Evolutionary conservation across 2,113 vertebrate genomes (phyloP), one percentile per base, ranked within the genome.

Genomic region (Motacilla alba): DNA sequence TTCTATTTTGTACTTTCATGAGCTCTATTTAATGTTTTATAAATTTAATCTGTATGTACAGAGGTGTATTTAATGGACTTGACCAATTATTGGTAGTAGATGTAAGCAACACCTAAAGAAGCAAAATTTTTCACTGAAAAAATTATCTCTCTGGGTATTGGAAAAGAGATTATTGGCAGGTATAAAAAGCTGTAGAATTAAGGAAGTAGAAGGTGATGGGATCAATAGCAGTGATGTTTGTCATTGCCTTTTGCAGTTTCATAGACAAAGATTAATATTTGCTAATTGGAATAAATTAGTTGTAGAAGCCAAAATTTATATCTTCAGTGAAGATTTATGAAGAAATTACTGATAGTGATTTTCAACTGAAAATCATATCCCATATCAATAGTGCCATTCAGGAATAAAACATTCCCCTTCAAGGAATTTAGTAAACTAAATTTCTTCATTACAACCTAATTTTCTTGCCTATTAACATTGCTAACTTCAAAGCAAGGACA

Each of bases 261-360:
- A 28, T 49, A 92, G 80, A 33, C 24, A 90, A 73, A 79, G 37
- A 67, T 87, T 88, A 49, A 0, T 56, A 50, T 94, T 96, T 56
- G 1, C 62, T 68, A 41, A 12, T 74, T 93, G 5, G 49, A 94
- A 90, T 58, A 77, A 80, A 83, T 92, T 90, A 91, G 18, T 83
- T 95, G 47, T 83, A 82, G 69, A 66, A 83, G 59, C 69, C 72
- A 87, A 90, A 96, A 56, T 84, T 41, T 74, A 1, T 30, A 39
- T 84, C 23, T 69, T 95, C 86, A 81, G 59, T 87, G 90, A 94
- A 91, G 70, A 64, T 63, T 82, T 92, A 90, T 94, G 89, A 97
- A 82, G 10, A 91, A 92, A 80, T 81, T 92, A 91, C 67, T 96
- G 74, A 77, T 88, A 90, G 79, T 59, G 81, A 95, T 93, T 97